Conservation (phyloP, 2,113 vertebrate species). For the Pelvicachromis taeniatus region DNA sequence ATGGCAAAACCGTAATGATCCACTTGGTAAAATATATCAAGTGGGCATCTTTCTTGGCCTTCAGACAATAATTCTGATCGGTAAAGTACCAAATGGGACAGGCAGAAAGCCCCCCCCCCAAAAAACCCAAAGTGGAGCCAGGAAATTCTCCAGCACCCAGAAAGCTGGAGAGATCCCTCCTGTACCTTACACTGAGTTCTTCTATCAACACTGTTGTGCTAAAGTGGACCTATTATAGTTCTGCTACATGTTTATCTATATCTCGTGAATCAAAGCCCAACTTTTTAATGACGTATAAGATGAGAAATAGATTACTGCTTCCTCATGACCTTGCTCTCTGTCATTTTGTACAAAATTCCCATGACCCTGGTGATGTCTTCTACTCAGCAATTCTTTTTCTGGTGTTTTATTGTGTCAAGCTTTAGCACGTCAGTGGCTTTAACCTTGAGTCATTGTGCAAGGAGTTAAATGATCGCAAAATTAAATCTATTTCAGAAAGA, state of each 20-base stretch:
- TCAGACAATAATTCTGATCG: too few relatives aligned
- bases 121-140: background rate
- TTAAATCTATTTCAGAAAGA: background rate
- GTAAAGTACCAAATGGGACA: too few relatives aligned
- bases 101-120: too few relatives aligned
- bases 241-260: background rate
- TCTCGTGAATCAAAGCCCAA: background rate
- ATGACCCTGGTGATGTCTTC: background rate
- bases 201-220: background rate
- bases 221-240: background rate
- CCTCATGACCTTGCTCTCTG: background rate
- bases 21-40: too few relatives aligned
- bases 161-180: background rate
- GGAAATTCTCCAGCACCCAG: background rate
- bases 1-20: too few relatives aligned
- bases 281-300: background rate
- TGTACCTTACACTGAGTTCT: background rate
- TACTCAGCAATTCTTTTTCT: accelerated
- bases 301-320: background rate
- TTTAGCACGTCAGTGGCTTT: background rate
- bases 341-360: background rate
- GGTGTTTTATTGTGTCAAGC: background rate
- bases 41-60: too few relatives aligned
- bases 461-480: background rate
- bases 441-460: background rate